A percentile compares a stretch with the other conserved stretches of the same genome.
Conservation (phyloP, 1,140 invertebrate species). For the Nasonia vitripennis region DNA sequence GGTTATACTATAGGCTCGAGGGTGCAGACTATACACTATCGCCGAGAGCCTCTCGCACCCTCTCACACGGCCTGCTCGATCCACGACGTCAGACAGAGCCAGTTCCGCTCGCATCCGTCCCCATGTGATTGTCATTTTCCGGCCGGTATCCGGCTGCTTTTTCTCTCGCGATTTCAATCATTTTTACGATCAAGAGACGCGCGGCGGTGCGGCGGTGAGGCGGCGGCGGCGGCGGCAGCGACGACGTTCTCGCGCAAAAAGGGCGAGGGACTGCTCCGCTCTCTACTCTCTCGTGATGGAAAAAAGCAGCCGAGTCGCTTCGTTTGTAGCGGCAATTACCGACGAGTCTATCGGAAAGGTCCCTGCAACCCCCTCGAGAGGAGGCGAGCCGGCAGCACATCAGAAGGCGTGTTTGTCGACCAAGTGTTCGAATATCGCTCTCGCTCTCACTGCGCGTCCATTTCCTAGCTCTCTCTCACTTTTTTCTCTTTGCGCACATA, state of each 20-base stretch:
- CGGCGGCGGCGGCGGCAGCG: background rate
- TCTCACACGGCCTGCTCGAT: constrained; percentile 10
- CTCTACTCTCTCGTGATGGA: background rate
- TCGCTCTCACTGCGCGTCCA: too few species aligned
- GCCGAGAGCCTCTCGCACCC: background rate
- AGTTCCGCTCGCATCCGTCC: constrained; percentile 41
- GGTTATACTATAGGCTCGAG: background rate
- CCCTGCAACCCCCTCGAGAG: background rate
- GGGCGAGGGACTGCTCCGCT: background rate
- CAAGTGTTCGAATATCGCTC: background rate
- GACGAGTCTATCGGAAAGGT: background rate
- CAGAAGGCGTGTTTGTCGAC: background rate
- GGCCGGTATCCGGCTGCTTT: constrained; percentile 47
- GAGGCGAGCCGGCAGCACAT: background rate
- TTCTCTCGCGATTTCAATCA: constrained; percentile 50
- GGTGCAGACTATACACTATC: background rate
- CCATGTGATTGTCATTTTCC: constrained; percentile 53
- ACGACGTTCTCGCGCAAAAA: background rate
- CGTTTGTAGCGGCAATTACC: background rate
- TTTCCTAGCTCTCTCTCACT: too few species aligned
- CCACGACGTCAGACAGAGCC: constrained; percentile 44
- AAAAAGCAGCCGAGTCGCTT: background rate
- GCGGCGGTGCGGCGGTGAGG: background rate
- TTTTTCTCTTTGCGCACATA: background rate
- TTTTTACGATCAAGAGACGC: constrained; percentile 49